Conservation (phyloP, 2,797 vertebrate genomes). For the Smutsia temminckii region DNA sequence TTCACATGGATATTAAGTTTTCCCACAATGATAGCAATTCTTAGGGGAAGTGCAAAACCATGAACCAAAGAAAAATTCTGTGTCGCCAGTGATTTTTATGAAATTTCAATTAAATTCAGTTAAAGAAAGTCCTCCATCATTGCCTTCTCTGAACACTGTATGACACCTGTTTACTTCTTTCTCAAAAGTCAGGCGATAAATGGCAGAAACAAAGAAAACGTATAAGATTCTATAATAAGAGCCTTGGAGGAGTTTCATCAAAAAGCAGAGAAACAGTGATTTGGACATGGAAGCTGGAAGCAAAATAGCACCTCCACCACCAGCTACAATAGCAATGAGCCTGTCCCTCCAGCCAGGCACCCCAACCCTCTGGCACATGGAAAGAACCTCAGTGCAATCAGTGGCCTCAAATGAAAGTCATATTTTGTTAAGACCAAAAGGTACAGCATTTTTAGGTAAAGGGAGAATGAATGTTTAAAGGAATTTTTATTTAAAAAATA, state of each 20-base stretch:
- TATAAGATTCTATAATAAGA: neutral
- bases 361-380: too few relatives aligned
- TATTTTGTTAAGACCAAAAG: neutral
- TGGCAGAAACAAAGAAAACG: neutral
- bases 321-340: fast-evolving
- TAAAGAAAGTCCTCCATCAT: neutral
- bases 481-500: neutral
- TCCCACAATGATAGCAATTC: neutral
- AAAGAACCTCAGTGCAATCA: neutral
- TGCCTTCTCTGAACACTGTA: neutral
- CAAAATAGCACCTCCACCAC: neutral
- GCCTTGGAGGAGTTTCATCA: neutral
- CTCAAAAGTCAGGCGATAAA: neutral
- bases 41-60: neutral
- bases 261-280: neutral
- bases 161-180: neutral
- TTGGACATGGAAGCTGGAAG: neutral
- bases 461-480: neutral
- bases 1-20: neutral
- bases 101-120: neutral
- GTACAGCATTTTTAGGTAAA: neutral
- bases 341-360: neutral
- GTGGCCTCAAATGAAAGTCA: neutral
- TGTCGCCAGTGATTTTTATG: neutral
- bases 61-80: neutral